Conservation (phyloP, 2,113 vertebrate genomes). For the Crotalus horridus region DNA sequence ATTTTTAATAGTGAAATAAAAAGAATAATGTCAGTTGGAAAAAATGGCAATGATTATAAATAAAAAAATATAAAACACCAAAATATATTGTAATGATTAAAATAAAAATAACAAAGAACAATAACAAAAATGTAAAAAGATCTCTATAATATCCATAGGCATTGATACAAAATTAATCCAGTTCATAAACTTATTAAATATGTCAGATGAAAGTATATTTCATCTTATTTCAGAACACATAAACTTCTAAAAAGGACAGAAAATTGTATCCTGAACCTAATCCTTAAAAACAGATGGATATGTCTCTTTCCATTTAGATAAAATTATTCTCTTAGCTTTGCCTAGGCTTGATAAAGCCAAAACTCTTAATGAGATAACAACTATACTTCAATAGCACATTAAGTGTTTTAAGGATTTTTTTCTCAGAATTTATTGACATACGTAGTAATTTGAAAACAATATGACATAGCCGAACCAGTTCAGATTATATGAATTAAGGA, state of each 20-base stretch:
- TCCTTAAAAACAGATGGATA: background rate
- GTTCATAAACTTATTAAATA: background rate
- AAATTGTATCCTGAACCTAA: background rate
- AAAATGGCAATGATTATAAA: background rate
- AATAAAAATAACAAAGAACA: background rate
- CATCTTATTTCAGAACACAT: background rate
- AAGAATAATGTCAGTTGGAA: background rate
- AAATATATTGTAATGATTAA: background rate
- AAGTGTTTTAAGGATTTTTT: background rate
- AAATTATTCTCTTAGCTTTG: background rate
- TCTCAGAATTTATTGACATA: background rate
- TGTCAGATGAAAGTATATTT: background rate
- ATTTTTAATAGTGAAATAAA: background rate
- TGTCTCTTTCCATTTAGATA: background rate
- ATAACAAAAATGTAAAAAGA: background rate
- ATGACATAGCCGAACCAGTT: background rate
- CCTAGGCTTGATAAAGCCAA: background rate
- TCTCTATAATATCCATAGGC: background rate
- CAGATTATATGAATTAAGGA: background rate
- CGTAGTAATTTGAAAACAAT: background rate
- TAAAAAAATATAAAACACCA: background rate
- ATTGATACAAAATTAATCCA: background rate
- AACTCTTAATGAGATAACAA: background rate
- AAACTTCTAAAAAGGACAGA: background rate
- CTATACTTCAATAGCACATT: background rate